Evolutionary conservation across 2,888 invertebrate genomes (phyloP).

Genomic region (Scrobipalpa costella): DNA sequence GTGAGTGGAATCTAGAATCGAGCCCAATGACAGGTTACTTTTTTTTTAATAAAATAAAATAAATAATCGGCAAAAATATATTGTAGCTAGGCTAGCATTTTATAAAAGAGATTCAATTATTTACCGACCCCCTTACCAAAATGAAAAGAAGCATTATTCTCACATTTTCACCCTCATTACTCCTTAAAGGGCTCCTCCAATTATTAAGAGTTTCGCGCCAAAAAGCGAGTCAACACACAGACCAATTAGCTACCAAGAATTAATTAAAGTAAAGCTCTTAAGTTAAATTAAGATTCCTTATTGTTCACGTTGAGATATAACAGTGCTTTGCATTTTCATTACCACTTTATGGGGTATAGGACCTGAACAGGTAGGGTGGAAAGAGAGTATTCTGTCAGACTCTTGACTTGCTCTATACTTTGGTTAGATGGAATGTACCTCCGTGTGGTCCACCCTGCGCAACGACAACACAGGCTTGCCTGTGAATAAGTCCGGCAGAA

Average conservation of each 20-base stretch:
- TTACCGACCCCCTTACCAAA: no score
- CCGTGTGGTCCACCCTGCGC: no score
- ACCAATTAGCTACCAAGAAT: constrained; percentile 33
- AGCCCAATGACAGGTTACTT: no score
- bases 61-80: no score
- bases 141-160: constrained; percentile 1
- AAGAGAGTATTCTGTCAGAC: background rate
- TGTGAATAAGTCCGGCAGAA: no score
- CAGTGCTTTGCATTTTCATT: constrained; percentile 26
- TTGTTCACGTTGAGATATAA: constrained; percentile 29
- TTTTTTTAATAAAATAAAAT: no score
- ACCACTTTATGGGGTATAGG: background rate
- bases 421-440: no score
- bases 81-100: no score
- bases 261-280: constrained; percentile 35
- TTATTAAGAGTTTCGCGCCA: constrained; percentile 17
- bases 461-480: no score
- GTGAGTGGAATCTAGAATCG: no score
- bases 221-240: constrained; percentile 30
- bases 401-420: no score
- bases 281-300: constrained; percentile 33
- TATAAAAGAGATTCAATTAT: background rate
- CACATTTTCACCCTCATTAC: constrained; percentile 10
- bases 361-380: background rate
- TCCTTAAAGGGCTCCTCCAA: background rate